phyloP scores from a whole-genome alignment of 2,113 vertebrate species.

The Burhinus bistriatus region DNA sequence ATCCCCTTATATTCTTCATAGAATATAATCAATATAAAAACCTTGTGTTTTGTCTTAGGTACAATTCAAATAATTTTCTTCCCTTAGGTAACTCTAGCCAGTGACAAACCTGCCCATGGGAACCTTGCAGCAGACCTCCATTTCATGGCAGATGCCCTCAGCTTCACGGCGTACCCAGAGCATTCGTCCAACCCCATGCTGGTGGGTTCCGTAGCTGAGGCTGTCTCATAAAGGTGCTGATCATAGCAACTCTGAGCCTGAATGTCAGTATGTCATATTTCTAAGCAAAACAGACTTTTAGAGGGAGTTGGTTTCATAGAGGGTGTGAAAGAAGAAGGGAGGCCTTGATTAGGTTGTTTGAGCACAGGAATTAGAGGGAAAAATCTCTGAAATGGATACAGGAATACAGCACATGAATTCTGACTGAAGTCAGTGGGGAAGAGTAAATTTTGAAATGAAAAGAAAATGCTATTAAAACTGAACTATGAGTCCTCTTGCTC shows the following conservation, averaged over 20 bases:
- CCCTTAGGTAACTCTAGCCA: not conserved
- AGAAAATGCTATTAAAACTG: not conserved
- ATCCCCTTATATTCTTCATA: not conserved
- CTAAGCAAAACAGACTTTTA: not conserved
- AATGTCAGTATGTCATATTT: not conserved
- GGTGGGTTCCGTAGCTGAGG: not conserved
- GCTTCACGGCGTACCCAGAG: accelerated
- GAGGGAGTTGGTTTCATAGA: not conserved
- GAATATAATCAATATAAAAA: not conserved
- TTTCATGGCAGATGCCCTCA: not conserved
- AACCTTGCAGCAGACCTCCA: not conserved
- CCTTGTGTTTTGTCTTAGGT: not conserved
- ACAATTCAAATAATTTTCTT: not conserved
- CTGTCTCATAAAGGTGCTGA: not conserved
- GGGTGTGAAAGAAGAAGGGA: not conserved
- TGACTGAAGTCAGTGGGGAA: not conserved
- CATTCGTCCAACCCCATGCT: not conserved
- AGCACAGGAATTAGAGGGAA: not conserved
- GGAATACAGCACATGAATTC: not conserved
- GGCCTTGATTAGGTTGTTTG: not conserved
- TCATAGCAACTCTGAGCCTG: not conserved
- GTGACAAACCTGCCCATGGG: not conserved
- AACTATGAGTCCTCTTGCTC: not conserved
- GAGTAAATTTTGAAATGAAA: not conserved
- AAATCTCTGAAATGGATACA: not conserved